These are phyloP conservation scores for Anhinga rufa DNA, from an alignment of 2,113 vertebrate genomes.

Conservation along the genomic window DNA sequence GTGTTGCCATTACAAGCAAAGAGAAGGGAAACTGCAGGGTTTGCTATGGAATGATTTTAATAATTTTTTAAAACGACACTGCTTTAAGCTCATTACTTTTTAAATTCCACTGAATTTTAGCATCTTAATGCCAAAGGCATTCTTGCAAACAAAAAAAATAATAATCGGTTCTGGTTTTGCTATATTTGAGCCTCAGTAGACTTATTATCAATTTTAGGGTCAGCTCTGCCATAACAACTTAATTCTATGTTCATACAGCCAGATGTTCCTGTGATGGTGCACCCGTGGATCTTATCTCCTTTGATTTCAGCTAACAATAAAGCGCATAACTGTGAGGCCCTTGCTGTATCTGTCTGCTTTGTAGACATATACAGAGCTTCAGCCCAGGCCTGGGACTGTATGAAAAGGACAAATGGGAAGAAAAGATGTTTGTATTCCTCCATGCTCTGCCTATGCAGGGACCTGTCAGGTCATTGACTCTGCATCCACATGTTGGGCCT, in stretches of 20 bases:
- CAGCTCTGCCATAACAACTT: neutral
- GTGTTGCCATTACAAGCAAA: neutral
- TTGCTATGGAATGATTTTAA: neutral
- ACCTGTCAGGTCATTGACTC: neutral
- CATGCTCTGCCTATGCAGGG: rapidly evolving
- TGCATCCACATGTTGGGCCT: neutral
- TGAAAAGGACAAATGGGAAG: neutral
- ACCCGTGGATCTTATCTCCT: neutral
- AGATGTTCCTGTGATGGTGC: neutral
- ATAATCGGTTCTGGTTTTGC: neutral
- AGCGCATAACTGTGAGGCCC: neutral
- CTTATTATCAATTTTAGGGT: neutral
- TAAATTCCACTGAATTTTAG: neutral
- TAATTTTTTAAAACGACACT: neutral
- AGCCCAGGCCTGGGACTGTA: neutral
- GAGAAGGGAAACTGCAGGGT: neutral
- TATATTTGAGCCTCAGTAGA: neutral
- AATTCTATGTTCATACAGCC: neutral
- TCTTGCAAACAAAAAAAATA: neutral
- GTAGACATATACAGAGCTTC: neutral
- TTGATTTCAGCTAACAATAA: neutral
- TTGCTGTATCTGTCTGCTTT: neutral
- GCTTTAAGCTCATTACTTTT: neutral
- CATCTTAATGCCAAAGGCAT: neutral
- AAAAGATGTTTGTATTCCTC: neutral